Conservation (phyloP, 2,888 invertebrate genomes). For the Mimumesa dahlbomi region DNA sequence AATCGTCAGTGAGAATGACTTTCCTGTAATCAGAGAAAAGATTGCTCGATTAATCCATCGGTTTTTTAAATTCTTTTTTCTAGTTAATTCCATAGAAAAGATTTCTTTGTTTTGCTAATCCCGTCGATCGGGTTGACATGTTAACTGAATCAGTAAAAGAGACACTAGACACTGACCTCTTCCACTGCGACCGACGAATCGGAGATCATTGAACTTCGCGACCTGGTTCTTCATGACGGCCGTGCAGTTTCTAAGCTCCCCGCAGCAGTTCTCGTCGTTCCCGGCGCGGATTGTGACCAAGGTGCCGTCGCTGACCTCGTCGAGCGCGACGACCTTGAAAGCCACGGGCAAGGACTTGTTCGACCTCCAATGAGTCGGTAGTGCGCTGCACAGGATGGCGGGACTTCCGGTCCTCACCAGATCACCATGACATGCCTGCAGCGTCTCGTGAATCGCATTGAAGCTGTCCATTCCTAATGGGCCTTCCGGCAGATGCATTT, state of each 20-base stretch:
- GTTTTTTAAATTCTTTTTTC: too few relatives aligned
- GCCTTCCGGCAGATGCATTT: constrained; percentile 87
- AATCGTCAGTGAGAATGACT: constrained; percentile 97
- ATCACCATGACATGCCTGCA: constrained; percentile 95
- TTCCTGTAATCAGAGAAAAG: constrained; percentile 82
- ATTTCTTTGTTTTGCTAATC: too few relatives aligned
- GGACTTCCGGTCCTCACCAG: constrained; percentile 97
- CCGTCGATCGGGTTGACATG: too few relatives aligned
- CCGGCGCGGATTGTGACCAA: constrained; percentile 96
- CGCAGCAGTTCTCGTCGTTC: constrained; percentile 98
- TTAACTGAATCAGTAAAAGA: too few relatives aligned
- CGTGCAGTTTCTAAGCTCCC: constrained; percentile 95
- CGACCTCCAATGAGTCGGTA: constrained; percentile 98
- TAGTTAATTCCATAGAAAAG: too few relatives aligned
- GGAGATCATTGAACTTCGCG: constrained; percentile 98
- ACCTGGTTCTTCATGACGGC: constrained; percentile 99
- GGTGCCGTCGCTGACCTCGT: constrained; percentile 97
- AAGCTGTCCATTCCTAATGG: constrained; percentile 88
- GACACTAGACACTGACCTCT: constrained; percentile 88
- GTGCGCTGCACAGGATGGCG: constrained; percentile 94
- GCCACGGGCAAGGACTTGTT: constrained; percentile 98
- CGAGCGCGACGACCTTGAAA: constrained; percentile 96
- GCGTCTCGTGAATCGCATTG: constrained; percentile 88
- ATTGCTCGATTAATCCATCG: neutral
- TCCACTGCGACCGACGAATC: constrained; percentile 98